Base-by-base conservation (phyloP, 2,113 vertebrate genomes). In the Acrocephalus kingi region DNA sequence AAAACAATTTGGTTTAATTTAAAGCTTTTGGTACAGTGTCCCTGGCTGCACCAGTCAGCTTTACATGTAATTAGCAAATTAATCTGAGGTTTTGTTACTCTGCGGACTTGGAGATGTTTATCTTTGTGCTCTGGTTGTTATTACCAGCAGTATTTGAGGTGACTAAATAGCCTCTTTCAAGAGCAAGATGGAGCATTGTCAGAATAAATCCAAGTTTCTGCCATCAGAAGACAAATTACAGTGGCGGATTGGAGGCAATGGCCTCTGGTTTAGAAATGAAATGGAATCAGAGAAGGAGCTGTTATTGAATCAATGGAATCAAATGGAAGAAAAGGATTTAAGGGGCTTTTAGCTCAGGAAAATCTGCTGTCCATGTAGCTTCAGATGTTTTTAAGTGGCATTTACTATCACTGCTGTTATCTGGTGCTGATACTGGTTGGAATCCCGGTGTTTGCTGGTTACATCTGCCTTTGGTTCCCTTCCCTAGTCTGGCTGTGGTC, bases 231-330 rank as follows among this genome's bases (percentile, higher is more conserved):
- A 54, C 5, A 23, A 43, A 63, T 18, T 39, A 10, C 48, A 25
- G 31, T 0, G 0, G 25, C 0, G 1, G 45, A 13, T 39, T 9
- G 37, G 39, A 10, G 31, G 15, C 11, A 4, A 22, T 20, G 23
- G 61, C 27, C 31, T 46, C n/a, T 52, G 41, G 15, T 68, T 83
- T 67, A 22, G 24, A 30, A 15, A 15, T 48, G 15, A 67, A 82
- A 43, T 28, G 67, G 72, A 69, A 22, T 66, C 27, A 24, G 17
- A 76, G 61, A 33, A 41, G 31, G 61, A 68, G 33, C 77, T 69
- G 1, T 46, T 73, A 13, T 20, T 71, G 64, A 52, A 45, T 23
- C 51, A 43, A 4, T 56, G 49, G 37, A 56, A 71, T 63, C 23
- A 35, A 76, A 64, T 30, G n/a, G 2, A 5, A 35, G 51, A 45